These are phyloP conservation scores for Gopherus evgoodei DNA, from an alignment of 2,113 vertebrate genomes.

Conservation along the genomic window DNA sequence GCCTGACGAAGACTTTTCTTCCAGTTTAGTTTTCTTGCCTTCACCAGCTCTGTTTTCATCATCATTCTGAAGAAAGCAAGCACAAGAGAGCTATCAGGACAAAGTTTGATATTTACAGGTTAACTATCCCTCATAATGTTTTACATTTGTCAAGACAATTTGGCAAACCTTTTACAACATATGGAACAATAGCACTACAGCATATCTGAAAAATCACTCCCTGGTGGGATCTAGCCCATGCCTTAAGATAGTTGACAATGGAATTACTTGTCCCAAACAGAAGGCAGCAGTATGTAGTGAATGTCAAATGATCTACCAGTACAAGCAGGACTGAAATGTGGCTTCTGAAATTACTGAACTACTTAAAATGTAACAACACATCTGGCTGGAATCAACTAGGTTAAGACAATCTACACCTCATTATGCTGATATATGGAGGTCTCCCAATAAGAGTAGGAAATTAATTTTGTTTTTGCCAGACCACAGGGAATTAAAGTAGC, in stretches of 20 bases:
- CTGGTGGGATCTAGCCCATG: accelerated
- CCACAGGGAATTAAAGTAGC: background rate
- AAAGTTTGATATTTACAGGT: background rate
- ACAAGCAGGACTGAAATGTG: background rate
- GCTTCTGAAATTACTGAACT: background rate
- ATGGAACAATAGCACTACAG: accelerated
- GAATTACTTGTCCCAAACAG: background rate
- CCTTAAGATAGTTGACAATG: background rate
- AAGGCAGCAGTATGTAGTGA: background rate
- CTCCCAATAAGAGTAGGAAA: background rate
- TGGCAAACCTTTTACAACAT: background rate
- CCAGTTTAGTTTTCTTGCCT: constrained; percentile 91
- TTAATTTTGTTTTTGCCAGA: background rate
- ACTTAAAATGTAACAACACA: background rate
- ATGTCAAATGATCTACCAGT: background rate
- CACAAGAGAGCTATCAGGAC: constrained; percentile 33
- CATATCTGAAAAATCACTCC: background rate
- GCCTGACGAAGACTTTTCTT: constrained; percentile 90
- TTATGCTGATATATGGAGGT: background rate
- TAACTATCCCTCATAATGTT: background rate
- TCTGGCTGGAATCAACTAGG: too few relatives aligned
- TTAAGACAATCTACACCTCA: background rate
- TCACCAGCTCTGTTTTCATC: constrained; percentile 90
- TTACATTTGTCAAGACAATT: background rate
- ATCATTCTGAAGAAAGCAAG: constrained; percentile 85